Evolutionary conservation across 2,113 vertebrate genomes (phyloP).

Genomic region (Osmerus eperlanus): DNA sequence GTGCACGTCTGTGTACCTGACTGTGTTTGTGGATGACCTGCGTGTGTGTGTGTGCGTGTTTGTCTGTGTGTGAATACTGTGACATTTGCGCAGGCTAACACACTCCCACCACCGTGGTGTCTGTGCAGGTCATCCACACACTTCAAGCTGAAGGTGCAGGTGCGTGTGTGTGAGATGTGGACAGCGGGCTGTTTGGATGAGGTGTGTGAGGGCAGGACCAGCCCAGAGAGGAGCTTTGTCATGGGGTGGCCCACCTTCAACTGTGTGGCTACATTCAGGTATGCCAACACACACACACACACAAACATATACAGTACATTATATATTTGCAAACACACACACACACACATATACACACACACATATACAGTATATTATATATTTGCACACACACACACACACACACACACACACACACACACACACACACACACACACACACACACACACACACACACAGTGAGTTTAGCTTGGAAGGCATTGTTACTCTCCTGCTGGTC

Average conservation of each 20-base stretch:
- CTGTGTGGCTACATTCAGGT: slow-evolving; percentile 95
- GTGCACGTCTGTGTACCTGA: background rate
- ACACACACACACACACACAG: slow-evolving; percentile 4
- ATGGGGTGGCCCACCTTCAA: slow-evolving; percentile 95
- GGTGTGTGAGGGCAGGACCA: slow-evolving; percentile 87
- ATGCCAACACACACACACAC: slow-evolving; percentile 34
- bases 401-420: slow-evolving; percentile 28
- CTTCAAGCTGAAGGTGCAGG: slow-evolving; percentile 84
- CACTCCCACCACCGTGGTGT: background rate
- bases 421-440: background rate
- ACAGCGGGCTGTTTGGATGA: slow-evolving; percentile 87
- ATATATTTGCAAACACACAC: background rate
- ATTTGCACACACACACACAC: background rate
- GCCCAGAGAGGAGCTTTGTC: slow-evolving; percentile 82
- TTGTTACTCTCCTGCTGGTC: too few relatives aligned
- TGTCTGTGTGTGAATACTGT: slow-evolving; percentile 5
- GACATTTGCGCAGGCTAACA: background rate
- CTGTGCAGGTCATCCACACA: slow-evolving; percentile 73
- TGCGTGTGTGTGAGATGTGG: slow-evolving; percentile 89
- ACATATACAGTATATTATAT: too few relatives aligned
- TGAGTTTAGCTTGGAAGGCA: background rate
- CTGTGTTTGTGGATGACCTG: background rate
- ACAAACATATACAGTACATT: background rate
- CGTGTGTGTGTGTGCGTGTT: slow-evolving; percentile 10
- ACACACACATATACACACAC: slow-evolving; percentile 1